phyloP scores from a whole-genome alignment of 2,113 vertebrate species.

The Gymnocephalus cernua region DNA sequence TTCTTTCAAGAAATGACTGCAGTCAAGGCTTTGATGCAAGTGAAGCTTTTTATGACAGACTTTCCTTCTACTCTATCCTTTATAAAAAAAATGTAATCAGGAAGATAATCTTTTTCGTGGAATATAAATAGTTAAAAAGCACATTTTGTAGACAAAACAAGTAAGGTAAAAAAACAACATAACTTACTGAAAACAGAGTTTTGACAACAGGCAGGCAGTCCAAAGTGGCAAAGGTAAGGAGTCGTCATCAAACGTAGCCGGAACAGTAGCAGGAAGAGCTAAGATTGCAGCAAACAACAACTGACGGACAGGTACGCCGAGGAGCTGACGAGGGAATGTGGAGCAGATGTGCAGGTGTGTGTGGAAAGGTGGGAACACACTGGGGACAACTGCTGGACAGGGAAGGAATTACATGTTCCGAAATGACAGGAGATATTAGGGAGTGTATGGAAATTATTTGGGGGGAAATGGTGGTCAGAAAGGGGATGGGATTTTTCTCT shows the following conservation, averaged over 20 bases:
- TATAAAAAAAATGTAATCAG: too few relatives aligned
- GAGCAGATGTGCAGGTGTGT: slow-evolving; percentile 11
- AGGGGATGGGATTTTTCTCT: too few relatives aligned
- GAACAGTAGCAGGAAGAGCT: not conserved
- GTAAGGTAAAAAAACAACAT: too few relatives aligned
- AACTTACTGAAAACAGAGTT: not conserved
- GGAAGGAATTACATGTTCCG: not conserved
- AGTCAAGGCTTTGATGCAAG: too few relatives aligned
- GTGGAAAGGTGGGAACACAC: not conserved
- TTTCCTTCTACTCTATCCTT: too few relatives aligned
- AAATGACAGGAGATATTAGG: not conserved
- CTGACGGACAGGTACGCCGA: too few relatives aligned
- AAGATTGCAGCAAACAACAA: not conserved
- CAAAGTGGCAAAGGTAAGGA: not conserved
- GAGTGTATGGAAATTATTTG: not conserved
- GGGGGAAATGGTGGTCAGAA: not conserved
- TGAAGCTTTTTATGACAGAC: too few relatives aligned
- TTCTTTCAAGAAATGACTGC: too few relatives aligned
- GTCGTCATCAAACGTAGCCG: not conserved
- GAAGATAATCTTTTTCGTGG: too few relatives aligned
- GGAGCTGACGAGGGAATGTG: not conserved
- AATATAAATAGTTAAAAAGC: not conserved
- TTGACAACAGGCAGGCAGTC: not conserved
- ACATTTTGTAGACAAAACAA: not conserved
- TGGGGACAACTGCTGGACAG: slow-evolving; percentile 4